Conservation (phyloP, 2,797 vertebrate genomes). For the Xiphorhynchus erythropygius region DNA sequence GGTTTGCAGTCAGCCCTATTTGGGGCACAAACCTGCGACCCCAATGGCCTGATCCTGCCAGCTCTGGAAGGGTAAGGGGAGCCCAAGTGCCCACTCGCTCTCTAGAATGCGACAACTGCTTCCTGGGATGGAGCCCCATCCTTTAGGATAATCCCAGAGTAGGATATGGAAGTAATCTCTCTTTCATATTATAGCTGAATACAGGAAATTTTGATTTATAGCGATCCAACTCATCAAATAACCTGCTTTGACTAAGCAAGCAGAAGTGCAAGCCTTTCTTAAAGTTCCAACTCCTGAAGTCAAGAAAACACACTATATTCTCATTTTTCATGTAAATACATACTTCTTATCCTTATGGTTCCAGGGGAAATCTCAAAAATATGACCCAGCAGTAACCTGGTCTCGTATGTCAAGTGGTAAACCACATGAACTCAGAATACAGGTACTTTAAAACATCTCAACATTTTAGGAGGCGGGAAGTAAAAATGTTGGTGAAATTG, state of each 20-base stretch:
- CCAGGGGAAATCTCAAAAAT: slow-evolving; percentile 37
- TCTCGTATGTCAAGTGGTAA: neutral
- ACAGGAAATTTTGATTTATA: neutral
- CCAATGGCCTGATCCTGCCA: neutral
- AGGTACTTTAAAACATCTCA: slow-evolving; percentile 16
- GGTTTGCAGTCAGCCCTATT: neutral
- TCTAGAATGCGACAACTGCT: neutral
- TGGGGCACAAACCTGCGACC: too few relatives aligned
- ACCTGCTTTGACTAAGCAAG: neutral
- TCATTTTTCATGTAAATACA: slow-evolving; percentile 36
- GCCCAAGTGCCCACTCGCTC: fast-evolving
- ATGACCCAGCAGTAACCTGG: slow-evolving; percentile 33
- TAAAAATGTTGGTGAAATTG: neutral
- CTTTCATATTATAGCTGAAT: neutral
- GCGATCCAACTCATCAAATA: neutral
- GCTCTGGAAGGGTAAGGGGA: neutral
- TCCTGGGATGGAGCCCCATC: neutral
- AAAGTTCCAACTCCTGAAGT: neutral
- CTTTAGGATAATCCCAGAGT: neutral
- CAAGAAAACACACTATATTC: slow-evolving; percentile 1
- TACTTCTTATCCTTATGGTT: slow-evolving; percentile 21
- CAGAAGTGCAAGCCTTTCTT: neutral
- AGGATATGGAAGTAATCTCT: neutral
- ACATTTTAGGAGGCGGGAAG: neutral
- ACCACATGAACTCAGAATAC: neutral